These are phyloP conservation scores for Ormyrus thymus DNA, from an alignment of 2,888 invertebrate genomes.

Conservation along the genomic window DNA sequence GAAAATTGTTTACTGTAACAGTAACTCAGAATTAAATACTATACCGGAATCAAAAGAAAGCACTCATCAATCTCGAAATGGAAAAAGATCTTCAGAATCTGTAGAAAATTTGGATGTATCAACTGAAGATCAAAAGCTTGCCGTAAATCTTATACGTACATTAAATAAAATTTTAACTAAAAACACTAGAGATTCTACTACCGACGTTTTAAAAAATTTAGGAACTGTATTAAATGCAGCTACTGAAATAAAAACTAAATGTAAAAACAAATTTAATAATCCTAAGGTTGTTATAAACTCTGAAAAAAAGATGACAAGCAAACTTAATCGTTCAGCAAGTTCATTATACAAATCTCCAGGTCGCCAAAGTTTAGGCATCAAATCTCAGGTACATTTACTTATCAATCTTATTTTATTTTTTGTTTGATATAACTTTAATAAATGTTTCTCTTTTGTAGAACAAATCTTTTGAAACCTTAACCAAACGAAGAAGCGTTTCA, in stretches of 20 bases:
- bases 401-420: background rate
- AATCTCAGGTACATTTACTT: slow-evolving; percentile 28
- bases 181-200: slow-evolving; percentile 59
- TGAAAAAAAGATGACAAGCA: slow-evolving; percentile 30
- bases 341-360: slow-evolving; percentile 30
- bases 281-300: background rate
- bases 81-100: slow-evolving; percentile 50
- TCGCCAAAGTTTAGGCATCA: slow-evolving; percentile 8
- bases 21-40: slow-evolving; percentile 27
- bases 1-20: background rate
- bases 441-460: slow-evolving; percentile 35
- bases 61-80: slow-evolving; percentile 44
- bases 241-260: slow-evolving; percentile 24
- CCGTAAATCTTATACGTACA: slow-evolving; percentile 25
- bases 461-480: slow-evolving; percentile 42
- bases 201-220: slow-evolving; percentile 45
- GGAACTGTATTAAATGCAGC: slow-evolving; percentile 40
- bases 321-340: slow-evolving; percentile 34
- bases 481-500: slow-evolving; percentile 27
- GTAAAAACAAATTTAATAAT: slow-evolving; percentile 25
- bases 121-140: slow-evolving; percentile 56
- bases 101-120: slow-evolving; percentile 47
- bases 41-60: slow-evolving; percentile 20
- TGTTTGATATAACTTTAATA: background rate
- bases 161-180: slow-evolving; percentile 54